Percentiles rank a stretch among this genome's conserved stretches.
These are phyloP conservation scores for Drosophila sp. DNA, from an alignment of 1,140 invertebrate species.

Conservation along the genomic window DNA sequence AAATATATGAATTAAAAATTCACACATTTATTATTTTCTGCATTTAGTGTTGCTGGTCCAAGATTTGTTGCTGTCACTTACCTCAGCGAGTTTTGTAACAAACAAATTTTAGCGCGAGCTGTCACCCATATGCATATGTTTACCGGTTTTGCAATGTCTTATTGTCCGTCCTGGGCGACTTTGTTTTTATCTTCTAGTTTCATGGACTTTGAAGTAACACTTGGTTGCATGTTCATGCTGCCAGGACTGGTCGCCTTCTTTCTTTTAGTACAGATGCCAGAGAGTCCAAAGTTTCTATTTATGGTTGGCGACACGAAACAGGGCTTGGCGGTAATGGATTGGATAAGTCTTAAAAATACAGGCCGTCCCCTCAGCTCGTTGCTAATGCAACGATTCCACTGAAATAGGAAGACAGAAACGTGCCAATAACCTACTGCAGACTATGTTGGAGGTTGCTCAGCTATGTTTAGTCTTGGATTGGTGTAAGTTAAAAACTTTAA, in stretches of 20 bases:
- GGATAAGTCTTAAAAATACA: slow-evolving; percentile 55
- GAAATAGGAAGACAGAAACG: slow-evolving; percentile 11
- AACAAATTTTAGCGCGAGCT: slow-evolving; percentile 47
- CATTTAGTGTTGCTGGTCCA: slow-evolving; percentile 56
- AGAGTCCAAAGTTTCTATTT: slow-evolving; percentile 65
- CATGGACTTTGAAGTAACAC: slow-evolving; percentile 53
- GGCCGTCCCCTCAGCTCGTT: slow-evolving; percentile 27
- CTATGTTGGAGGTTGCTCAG: slow-evolving; percentile 46
- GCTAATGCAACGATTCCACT: slow-evolving; percentile 17
- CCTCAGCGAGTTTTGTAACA: slow-evolving; percentile 64
- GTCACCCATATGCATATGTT: slow-evolving; percentile 71
- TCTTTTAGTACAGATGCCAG: slow-evolving; percentile 54
- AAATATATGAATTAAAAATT: no score
- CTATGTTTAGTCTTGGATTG: slow-evolving; percentile 64
- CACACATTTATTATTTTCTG: neutral
- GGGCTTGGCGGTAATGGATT: slow-evolving; percentile 52
- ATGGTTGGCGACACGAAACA: slow-evolving; percentile 52
- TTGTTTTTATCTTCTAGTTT: slow-evolving; percentile 19
- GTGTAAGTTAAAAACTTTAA: slow-evolving; percentile 54
- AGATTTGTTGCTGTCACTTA: slow-evolving; percentile 67
- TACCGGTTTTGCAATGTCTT: slow-evolving; percentile 65
- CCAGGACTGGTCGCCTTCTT: slow-evolving; percentile 59
- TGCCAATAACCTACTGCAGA: slow-evolving; percentile 23
- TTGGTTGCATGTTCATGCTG: slow-evolving; percentile 50
- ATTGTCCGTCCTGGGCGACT: slow-evolving; percentile 42